A percentile compares a stretch with the other conserved stretches of the same genome.
These are phyloP conservation scores for Chelonus formosanus DNA, from an alignment of 2,888 invertebrate species.

Conservation along the genomic window DNA sequence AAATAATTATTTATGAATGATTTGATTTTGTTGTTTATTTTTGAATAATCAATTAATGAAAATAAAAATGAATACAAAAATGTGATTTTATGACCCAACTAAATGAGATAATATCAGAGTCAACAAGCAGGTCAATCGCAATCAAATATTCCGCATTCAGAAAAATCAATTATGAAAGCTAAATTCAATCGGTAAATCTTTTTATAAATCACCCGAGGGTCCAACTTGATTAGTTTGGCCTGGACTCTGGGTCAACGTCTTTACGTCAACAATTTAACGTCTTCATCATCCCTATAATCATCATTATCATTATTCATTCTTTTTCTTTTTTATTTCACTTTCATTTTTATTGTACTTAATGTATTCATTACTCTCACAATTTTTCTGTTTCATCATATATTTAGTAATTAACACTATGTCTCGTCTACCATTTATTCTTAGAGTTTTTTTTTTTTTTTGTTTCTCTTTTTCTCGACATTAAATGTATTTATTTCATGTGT, in stretches of 20 bases:
- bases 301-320: slow-evolving; percentile 7
- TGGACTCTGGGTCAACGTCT: slow-evolving; percentile 30
- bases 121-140: slow-evolving; percentile 41
- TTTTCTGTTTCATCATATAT: not conserved
- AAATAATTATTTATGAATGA: too few relatives aligned
- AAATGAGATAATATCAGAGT: slow-evolving; percentile 46
- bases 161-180: slow-evolving; percentile 47
- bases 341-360: slow-evolving; percentile 5
- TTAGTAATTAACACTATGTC: slow-evolving; percentile 19
- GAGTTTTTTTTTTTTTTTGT: not conserved
- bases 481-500: slow-evolving; percentile 35
- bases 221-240: slow-evolving; percentile 11
- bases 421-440: slow-evolving; percentile 17
- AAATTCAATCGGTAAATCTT: slow-evolving; percentile 42
- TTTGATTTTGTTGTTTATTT: too few relatives aligned
- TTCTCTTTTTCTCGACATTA: slow-evolving; percentile 10
- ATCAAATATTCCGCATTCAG: slow-evolving; percentile 37
- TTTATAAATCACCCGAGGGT: slow-evolving; percentile 33
- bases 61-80: slow-evolving; percentile 23
- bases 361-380: not conserved
- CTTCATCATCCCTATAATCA: not conserved
- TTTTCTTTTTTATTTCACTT: too few relatives aligned
- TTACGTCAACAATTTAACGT: slow-evolving; percentile 18
- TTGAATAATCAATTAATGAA: not conserved
- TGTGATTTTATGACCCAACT: slow-evolving; percentile 37